Percentiles rank a stretch among this genome's conserved stretches.
These are phyloP conservation scores for Umimayanthus kanabou DNA, from an alignment of 92 coral and sea anemone genomes.

Conservation along the genomic window DNA sequence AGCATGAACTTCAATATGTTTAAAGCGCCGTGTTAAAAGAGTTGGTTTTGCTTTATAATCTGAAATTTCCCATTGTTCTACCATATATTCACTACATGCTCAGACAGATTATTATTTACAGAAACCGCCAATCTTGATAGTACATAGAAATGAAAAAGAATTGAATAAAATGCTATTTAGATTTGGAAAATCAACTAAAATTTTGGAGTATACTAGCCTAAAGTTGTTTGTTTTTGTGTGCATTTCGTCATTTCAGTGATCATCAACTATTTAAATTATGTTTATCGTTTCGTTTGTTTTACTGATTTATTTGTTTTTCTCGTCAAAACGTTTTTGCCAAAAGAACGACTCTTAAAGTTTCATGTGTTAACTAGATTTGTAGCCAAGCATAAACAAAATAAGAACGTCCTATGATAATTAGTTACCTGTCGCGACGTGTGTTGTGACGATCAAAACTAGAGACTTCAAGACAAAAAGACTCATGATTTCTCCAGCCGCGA, in stretches of 20 bases:
- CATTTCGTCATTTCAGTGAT: not conserved
- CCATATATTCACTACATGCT: too few species aligned
- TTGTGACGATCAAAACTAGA: not conserved
- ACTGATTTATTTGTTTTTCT: not conserved
- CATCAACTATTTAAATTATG: not conserved
- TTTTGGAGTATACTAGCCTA: not conserved
- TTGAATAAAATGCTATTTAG: too few species aligned
- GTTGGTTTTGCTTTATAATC: not conserved
- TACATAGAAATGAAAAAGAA: not conserved
- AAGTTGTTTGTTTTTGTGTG: not conserved
- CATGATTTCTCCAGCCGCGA: not conserved
- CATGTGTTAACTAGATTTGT: not conserved
- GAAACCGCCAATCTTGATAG: not conserved
- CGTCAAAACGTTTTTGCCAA: not conserved
- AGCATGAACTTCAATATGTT: too few species aligned
- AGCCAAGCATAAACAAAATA: not conserved
- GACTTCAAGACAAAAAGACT: not conserved
- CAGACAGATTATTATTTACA: not conserved
- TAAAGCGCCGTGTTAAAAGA: not conserved
- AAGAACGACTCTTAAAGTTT: not conserved
- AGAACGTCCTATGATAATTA: not conserved
- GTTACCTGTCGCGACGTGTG: constrained; percentile 12
- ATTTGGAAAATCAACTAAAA: too few species aligned
- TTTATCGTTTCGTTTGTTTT: not conserved
- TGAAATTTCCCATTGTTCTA: not conserved